Evolutionary conservation across 2,797 vertebrate species (phyloP), one percentile per base, ranked within the genome.

Genomic region (Crypturellus tataupa): DNA sequence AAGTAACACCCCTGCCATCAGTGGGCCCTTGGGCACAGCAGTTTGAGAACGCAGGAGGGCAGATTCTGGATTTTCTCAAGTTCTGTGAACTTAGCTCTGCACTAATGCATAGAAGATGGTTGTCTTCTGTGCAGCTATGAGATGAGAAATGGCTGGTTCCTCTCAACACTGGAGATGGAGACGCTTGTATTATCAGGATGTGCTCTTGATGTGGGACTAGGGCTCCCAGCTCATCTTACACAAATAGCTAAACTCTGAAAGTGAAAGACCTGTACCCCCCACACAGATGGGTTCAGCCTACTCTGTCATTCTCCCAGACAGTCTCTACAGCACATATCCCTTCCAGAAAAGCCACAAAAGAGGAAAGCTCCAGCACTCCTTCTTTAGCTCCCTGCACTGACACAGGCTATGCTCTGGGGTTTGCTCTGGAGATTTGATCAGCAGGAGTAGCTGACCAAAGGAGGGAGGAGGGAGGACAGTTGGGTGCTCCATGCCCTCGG

Each of bases 71-170:
- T 20, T 42, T 44, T 37, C 49, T 44, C 25, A 55, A 56, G 46
- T 80, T 24, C 37, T 29, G 13, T n/a, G 29, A 65, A 31, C 51
- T 68, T 89, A 33, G 10, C n/a, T 76, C 42, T 87, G 59, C 49
- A 25, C 23, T 21, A 27, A 71, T 12, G 2, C 8, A 19, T 6
- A 5, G 0, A 1, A 58, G 47, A 19, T 21, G 71, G 71, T 16
- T 68, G 47, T 35, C n/a, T 33, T 25, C 21, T 33, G 20, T 46
- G 16, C 15, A 68, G 15, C n/a, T 68, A 24, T 23, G 11, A 33
- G 15, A 68, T 44, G n/a, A 16, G 31, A 23, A 49, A 68, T 11
- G 24, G n/a, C n/a, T 47, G 46, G 47, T 23, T 68, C 47, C 20
- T 68, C 65, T 49, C 65, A 49, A 11, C 53, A 31, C 13, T 31